These are phyloP conservation scores for Pycnomerus fuliginosus DNA, from an alignment of 2,888 invertebrate genomes.

Conservation along the genomic window DNA sequence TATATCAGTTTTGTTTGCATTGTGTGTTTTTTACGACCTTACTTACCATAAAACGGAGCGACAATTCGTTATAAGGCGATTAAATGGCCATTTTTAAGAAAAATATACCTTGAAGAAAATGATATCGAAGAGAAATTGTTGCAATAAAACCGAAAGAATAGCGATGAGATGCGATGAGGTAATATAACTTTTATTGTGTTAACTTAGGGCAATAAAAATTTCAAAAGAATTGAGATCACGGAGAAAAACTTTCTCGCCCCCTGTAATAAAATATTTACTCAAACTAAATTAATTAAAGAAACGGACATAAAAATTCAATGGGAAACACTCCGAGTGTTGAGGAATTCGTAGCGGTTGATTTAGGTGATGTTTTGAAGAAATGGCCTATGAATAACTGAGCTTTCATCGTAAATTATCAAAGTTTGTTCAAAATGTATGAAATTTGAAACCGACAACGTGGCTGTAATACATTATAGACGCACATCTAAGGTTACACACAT, in stretches of 20 bases:
- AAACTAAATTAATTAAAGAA: background rate
- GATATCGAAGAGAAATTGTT: conserved; percentile 3
- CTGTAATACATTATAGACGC: conserved; percentile 37
- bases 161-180: too few species aligned
- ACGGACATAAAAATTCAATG: too few species aligned
- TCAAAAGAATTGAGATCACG: too few species aligned
- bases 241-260: too few species aligned
- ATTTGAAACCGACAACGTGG: conserved; percentile 45
- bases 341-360: conserved; percentile 33
- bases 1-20: conserved; percentile 1
- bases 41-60: conserved; percentile 1
- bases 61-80: conserved; percentile 4
- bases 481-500: conserved; percentile 17
- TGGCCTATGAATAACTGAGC: conserved; percentile 44
- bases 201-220: conserved; percentile 6
- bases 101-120: background rate
- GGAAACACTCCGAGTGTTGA: conserved; percentile 4
- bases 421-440: conserved; percentile 46
- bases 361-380: conserved; percentile 41
- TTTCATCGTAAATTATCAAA: conserved; percentile 47
- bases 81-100: conserved; percentile 6
- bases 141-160: conserved; percentile 5
- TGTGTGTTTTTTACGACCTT: background rate
- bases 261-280: conserved; percentile 3
- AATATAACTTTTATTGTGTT: too few species aligned